Percentiles rank a stretch among this genome's conserved stretches.
phyloP scores from a whole-genome alignment of 53 echinoderm and acorn worm species.

The Luidia sarsii region DNA sequence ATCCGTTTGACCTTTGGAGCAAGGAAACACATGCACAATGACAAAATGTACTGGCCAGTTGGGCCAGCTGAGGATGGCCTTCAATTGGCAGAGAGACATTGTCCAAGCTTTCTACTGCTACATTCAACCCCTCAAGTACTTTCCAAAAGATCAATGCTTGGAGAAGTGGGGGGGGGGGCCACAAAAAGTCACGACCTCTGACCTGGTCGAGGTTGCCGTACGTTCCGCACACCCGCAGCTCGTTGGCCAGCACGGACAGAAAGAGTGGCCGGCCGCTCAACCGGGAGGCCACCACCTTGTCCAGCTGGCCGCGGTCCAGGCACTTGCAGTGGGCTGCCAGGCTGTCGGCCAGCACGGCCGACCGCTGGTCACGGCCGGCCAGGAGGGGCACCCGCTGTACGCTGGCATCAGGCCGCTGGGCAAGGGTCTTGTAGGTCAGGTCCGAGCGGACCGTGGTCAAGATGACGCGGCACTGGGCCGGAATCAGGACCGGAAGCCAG shows the following conservation, averaged over 20 bases:
- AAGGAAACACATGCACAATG: too few relatives aligned
- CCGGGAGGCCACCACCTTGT: constrained; percentile 69
- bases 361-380: constrained; percentile 58
- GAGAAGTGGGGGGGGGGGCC: too few relatives aligned
- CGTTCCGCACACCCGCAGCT: constrained; percentile 83
- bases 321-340: constrained; percentile 88
- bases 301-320: constrained; percentile 68
- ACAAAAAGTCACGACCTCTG: too few relatives aligned
- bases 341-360: constrained; percentile 65
- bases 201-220: constrained; percentile 59
- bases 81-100: too few relatives aligned
- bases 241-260: constrained; percentile 88
- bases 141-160: too few relatives aligned
- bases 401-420: constrained; percentile 56
- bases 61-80: too few relatives aligned
- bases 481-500: constrained; percentile 79
- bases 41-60: too few relatives aligned
- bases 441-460: constrained; percentile 84
- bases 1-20: too few relatives aligned
- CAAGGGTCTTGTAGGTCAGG: constrained; percentile 85
- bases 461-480: constrained; percentile 83
- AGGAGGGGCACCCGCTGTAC: constrained; percentile 68
- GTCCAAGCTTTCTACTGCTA: too few relatives aligned
- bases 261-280: constrained; percentile 89
- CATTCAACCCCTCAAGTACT: too few relatives aligned